Percentiles rank a stretch among this genome's conserved stretches.
Evolutionary conservation across 2,797 vertebrate species (phyloP).

Genomic region (Mycteria americana): DNA sequence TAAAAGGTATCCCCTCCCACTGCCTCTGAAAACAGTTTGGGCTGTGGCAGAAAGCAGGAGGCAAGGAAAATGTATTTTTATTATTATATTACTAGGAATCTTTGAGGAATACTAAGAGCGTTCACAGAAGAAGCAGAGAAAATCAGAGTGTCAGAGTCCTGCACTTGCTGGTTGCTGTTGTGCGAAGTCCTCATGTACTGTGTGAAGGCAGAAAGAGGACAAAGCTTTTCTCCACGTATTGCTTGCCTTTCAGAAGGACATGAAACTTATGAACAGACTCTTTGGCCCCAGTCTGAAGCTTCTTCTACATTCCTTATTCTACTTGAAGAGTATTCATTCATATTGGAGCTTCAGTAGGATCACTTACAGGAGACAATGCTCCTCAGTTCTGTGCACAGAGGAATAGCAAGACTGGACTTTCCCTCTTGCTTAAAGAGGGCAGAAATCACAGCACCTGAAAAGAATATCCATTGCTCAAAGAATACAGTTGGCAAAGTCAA

Average conservation of each 20-base stretch:
- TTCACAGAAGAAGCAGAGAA: not conserved
- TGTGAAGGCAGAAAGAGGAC: not conserved
- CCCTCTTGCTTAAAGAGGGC: not conserved
- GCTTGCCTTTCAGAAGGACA: not conserved
- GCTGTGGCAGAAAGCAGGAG: not conserved
- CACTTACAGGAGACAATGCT: not conserved
- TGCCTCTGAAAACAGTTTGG: not conserved
- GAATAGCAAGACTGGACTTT: not conserved
- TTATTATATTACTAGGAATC: not conserved
- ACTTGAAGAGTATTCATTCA: not conserved
- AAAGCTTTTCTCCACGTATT: accelerated
- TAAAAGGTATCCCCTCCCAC: not conserved
- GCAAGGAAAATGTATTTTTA: not conserved
- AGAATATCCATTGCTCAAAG: not conserved
- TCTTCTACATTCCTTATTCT: not conserved
- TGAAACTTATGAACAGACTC: not conserved
- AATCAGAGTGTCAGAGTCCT: not conserved
- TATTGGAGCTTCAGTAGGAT: not conserved
- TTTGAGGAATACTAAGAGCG: not conserved
- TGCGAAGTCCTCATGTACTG: accelerated
- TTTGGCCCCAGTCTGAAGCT: not conserved
- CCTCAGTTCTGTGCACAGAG: not conserved
- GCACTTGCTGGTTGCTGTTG: not conserved
- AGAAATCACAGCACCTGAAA: not conserved
- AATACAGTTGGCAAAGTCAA: not conserved